Evolutionary conservation across 2,797 vertebrate species (phyloP).

Genomic region (Anableps anableps): DNA sequence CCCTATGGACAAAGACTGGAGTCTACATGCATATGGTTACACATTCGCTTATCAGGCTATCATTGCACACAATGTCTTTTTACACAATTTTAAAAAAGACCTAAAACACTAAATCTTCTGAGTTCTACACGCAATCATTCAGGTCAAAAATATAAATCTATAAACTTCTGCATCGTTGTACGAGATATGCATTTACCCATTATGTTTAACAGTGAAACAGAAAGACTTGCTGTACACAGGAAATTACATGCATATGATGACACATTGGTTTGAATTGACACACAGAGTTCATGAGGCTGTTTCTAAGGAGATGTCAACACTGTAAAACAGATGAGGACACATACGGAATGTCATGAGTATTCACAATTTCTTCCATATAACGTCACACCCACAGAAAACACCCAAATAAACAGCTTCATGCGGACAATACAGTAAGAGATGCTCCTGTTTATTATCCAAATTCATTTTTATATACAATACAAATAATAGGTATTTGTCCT

Average conservation of each 20-base stretch:
- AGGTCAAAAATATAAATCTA: neutral
- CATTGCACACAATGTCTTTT: neutral
- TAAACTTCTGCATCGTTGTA: neutral
- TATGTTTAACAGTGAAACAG: constrained; percentile 8
- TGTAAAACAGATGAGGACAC: constrained; percentile 66
- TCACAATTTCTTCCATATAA: constrained; percentile 41
- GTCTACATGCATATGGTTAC: neutral
- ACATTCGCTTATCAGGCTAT: constrained; percentile 6
- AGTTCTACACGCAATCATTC: neutral
- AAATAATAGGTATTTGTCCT: constrained; percentile 6
- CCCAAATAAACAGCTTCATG: constrained; percentile 15
- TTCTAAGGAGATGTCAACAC: constrained; percentile 72
- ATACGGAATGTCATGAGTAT: constrained; percentile 57
- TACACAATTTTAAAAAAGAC: rapidly evolving
- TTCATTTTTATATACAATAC: constrained; percentile 12
- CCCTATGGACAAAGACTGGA: neutral
- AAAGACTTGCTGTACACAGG: neutral
- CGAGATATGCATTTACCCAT: neutral
- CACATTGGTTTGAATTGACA: constrained; percentile 1
- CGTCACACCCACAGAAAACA: constrained; percentile 15
- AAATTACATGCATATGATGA: neutral
- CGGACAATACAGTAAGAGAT: constrained; percentile 14
- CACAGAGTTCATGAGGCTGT: constrained; percentile 29
- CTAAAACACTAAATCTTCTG: neutral
- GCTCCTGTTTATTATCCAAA: constrained; percentile 35